A percentile compares a stretch with the other conserved stretches of the same genome.
phyloP scores from a whole-genome alignment of 53 echinoderm and acorn worm species.

The Paracentrotus lividus region DNA sequence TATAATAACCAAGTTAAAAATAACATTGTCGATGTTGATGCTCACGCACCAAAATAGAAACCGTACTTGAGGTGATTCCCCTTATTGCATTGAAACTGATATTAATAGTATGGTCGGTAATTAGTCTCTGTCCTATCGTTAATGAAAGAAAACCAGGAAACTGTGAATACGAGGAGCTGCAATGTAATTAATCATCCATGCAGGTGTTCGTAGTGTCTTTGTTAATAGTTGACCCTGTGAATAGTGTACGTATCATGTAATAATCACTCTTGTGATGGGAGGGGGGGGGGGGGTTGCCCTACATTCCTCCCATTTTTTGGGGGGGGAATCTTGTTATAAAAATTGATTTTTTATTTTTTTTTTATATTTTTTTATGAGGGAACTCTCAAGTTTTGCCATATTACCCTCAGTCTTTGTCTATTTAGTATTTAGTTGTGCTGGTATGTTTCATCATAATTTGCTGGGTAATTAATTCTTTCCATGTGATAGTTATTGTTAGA shows the following conservation, averaged over 20 bases:
- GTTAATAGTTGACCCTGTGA: conserved; percentile 1
- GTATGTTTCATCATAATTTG: too few relatives aligned
- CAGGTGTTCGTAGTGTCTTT: background rate
- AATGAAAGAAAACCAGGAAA: conserved; percentile 3
- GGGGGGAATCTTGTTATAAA: too few relatives aligned
- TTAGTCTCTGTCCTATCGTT: background rate
- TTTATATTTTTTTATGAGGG: too few relatives aligned
- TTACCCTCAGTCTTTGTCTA: too few relatives aligned
- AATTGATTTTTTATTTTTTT: too few relatives aligned
- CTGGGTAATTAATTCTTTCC: conserved; percentile 90
- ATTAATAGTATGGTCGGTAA: background rate
- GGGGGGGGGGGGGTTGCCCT: background rate
- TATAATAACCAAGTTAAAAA: background rate
- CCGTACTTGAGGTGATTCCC: conserved; percentile 28
- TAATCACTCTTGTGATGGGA: background rate
- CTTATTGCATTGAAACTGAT: conserved; percentile 18
- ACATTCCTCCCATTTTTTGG: too few relatives aligned
- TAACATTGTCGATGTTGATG: background rate
- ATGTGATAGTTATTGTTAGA: conserved; percentile 80
- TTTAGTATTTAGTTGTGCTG: too few relatives aligned
- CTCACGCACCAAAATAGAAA: conserved; percentile 9
- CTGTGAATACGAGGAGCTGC: background rate
- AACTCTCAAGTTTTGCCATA: too few relatives aligned
- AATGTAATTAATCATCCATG: background rate
- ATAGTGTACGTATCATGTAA: background rate